Conservation (phyloP, 2,888 invertebrate species). For the Campoletis raptor region DNA sequence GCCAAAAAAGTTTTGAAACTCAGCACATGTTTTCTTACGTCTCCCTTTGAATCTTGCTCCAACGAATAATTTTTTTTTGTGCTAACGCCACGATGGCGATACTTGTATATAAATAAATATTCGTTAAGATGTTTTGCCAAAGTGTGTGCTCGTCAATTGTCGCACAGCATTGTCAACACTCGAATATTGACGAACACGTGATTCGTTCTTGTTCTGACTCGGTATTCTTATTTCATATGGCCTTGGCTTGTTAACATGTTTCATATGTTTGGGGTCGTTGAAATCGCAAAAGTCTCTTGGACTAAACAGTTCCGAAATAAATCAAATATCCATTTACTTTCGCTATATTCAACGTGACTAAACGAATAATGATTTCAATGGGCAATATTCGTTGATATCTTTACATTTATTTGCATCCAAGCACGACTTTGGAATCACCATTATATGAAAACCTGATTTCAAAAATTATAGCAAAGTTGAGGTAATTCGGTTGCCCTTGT, state of each 20-base stretch:
- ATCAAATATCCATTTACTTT: conserved; percentile 10
- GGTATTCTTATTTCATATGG: conserved; percentile 14
- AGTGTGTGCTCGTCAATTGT: conserved; percentile 25
- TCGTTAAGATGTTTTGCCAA: conserved; percentile 14
- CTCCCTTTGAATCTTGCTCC: neutral
- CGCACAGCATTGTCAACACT: neutral
- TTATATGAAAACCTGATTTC: neutral
- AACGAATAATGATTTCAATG: neutral
- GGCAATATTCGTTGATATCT: neutral
- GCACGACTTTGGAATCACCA: neutral
- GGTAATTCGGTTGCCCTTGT: neutral
- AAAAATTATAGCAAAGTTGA: neutral
- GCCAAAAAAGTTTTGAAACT: conserved; percentile 3
- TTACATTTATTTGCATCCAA: neutral
- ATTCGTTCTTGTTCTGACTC: neutral
- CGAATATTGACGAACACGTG: conserved; percentile 20
- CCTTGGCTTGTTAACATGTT: conserved; percentile 32
- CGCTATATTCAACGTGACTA: neutral
- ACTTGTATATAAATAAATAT: neutral
- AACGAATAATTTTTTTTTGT: neutral
- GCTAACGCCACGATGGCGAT: neutral
- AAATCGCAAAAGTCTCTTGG: conserved; percentile 15
- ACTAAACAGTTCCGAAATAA: neutral
- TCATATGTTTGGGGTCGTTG: conserved; percentile 8
- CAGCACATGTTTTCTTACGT: neutral